Evolutionary conservation across 1,140 invertebrate species (phyloP), one percentile per base, ranked within the genome.

Genomic region (Colletes gigas): DNA sequence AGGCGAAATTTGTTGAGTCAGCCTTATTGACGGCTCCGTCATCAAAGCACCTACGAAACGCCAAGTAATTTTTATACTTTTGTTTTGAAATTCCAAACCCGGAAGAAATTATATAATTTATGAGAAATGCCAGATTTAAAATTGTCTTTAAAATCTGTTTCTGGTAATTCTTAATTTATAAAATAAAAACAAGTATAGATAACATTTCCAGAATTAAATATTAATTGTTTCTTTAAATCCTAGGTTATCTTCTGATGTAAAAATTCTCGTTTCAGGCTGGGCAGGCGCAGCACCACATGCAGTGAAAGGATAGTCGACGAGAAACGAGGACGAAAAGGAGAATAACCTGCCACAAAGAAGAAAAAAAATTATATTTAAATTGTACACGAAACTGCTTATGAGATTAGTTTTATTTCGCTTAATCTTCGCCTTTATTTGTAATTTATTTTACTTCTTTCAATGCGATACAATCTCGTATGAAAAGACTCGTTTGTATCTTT

Each of bases 291-390:
- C 4, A 10, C 10, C 63, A 1, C 12, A 19, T 41, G 12, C 21
- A 8, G 60, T 78, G 10, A 78, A 78, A 78, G 69, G 77, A 19
- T 78, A 65, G 73, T 14, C 15, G 14, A 30, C 9, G 1, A 21
- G n/a, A 14, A 17, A 8, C 1, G 12, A 7, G 21, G 4, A 10
- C 19, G 1, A 30, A 17, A 4, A 59, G n/a, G 5, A 21, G 19
- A 21, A 59, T 21, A 3, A n/a, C 6, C 5, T n/a, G 17, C 1
- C 5, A 59, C 1, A 19, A 59, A 21, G 5, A 59, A 59, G 57
- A 59, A 57, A 6, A 19, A n/a, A 7, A 5, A 55, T 55, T 41
- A 1, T n/a, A 4, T 6, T 47, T 47, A 9, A 47, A 21, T 47
- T 8, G 19, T n/a, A 15, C 39, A 12, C n/a, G 39, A 50, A 12